A percentile compares a stretch with the other conserved stretches of the same genome.
Evolutionary conservation across 2,797 vertebrate genomes (phyloP).

Genomic region (Apodemus agrarius): DNA sequence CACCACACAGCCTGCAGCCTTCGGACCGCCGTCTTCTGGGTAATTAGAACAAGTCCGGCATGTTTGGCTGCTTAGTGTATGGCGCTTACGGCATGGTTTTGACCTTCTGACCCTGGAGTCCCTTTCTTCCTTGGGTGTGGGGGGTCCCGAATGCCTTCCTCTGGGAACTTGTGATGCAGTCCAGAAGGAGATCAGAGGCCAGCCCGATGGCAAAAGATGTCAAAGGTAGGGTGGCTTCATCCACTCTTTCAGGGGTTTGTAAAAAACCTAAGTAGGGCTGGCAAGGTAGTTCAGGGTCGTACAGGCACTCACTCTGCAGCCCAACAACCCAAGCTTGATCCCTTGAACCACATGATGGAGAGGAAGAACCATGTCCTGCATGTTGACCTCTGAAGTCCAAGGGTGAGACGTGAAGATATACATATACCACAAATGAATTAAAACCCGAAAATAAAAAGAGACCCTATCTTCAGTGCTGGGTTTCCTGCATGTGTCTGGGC

Average conservation of each 20-base stretch:
- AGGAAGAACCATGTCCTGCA: not conserved
- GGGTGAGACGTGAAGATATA: not conserved
- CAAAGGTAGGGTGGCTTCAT: not conserved
- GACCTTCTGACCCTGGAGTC: constrained; percentile 60
- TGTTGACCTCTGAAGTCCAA: not conserved
- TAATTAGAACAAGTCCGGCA: constrained; percentile 61
- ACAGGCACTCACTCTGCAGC: not conserved
- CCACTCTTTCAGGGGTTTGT: not conserved
- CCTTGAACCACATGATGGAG: not conserved
- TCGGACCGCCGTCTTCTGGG: constrained; percentile 7
- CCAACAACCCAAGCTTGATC: not conserved
- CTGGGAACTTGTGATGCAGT: not conserved
- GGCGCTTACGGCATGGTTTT: not conserved
- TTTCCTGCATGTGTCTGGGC: not conserved
- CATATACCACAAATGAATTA: not conserved
- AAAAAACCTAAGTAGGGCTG: not conserved
- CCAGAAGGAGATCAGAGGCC: not conserved
- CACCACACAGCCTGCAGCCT: constrained; percentile 3
- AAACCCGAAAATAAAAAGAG: not conserved
- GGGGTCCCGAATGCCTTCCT: not conserved
- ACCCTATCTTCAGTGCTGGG: not conserved
- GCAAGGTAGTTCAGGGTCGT: not conserved
- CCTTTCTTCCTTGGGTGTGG: constrained; percentile 32
- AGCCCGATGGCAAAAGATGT: not conserved
- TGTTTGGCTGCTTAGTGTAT: constrained; percentile 50